Percentiles rank a stretch among this genome's conserved stretches.
Conservation (phyloP, 2,113 vertebrate genomes). For the Pelvicachromis taeniatus region DNA sequence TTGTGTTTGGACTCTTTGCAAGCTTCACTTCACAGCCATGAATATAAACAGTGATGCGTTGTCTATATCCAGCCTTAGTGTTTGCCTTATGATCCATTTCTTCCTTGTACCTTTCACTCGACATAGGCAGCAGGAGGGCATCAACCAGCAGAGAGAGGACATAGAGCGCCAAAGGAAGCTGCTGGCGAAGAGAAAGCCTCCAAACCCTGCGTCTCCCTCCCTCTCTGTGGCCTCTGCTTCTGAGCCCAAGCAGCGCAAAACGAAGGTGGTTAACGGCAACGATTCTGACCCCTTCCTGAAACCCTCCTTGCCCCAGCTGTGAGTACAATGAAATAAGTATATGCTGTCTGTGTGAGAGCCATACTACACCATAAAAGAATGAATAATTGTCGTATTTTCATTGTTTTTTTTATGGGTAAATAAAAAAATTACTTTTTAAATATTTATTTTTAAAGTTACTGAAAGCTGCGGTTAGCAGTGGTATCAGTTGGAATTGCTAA, state of each 20-base stretch:
- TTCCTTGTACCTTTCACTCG: slow-evolving; percentile 14
- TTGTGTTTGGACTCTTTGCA: not conserved
- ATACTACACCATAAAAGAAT: not conserved
- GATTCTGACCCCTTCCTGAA: slow-evolving; percentile 98
- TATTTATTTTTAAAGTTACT: not conserved
- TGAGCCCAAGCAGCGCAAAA: slow-evolving; percentile 97
- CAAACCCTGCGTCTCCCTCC: slow-evolving; percentile 87
- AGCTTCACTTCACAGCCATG: not conserved
- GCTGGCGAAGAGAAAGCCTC: slow-evolving; percentile 96
- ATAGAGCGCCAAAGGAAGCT: slow-evolving; percentile 98
- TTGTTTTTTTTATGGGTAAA: not conserved
- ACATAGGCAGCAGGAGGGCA: slow-evolving; percentile 94
- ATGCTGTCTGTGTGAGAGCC: not conserved
- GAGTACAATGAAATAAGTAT: slow-evolving; percentile 64
- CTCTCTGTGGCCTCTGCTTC: slow-evolving; percentile 87
- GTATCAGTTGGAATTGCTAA: not conserved
- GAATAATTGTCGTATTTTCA: not conserved
- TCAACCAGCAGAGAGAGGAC: slow-evolving; percentile 99
- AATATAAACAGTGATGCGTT: not conserved
- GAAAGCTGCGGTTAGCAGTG: not conserved
- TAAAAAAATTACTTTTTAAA: too few relatives aligned
- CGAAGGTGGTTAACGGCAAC: slow-evolving; percentile 97
- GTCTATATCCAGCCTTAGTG: not conserved
- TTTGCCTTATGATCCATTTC: not conserved
- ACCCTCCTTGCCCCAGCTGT: slow-evolving; percentile 96